These are phyloP conservation scores for Aricia artaxerxes DNA, from an alignment of 2,888 invertebrate species.

Conservation along the genomic window DNA sequence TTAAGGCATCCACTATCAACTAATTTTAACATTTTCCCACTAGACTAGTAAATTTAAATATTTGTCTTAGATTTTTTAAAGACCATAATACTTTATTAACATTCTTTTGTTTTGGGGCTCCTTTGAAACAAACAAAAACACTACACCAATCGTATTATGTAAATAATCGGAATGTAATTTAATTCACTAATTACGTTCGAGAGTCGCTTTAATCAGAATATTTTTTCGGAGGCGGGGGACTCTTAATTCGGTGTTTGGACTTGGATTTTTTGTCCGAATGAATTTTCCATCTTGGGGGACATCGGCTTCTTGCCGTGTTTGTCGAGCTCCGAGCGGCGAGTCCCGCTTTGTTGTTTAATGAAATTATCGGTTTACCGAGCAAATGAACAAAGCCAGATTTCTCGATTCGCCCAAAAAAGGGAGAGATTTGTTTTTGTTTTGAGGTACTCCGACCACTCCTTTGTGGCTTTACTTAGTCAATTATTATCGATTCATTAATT, in stretches of 20 bases:
- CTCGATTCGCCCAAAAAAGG: slow-evolving; percentile 71
- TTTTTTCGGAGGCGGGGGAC: slow-evolving; percentile 45
- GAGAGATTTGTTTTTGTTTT: slow-evolving; percentile 56
- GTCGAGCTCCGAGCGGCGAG: slow-evolving; percentile 57
- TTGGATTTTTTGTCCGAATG: slow-evolving; percentile 74
- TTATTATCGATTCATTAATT: slow-evolving; percentile 79
- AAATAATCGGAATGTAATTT: slow-evolving; percentile 33
- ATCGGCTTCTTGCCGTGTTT: slow-evolving; percentile 79
- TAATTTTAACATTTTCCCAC: too few relatives aligned
- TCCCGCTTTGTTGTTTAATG: slow-evolving; percentile 80
- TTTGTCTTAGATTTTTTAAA: background rate
- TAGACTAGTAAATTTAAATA: too few relatives aligned
- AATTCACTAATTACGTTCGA: slow-evolving; percentile 36
- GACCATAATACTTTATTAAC: background rate
- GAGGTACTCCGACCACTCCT: slow-evolving; percentile 67
- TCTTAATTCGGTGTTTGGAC: slow-evolving; percentile 63
- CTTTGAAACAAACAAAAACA: background rate
- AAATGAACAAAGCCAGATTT: slow-evolving; percentile 81
- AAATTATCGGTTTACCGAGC: slow-evolving; percentile 81
- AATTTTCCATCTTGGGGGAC: slow-evolving; percentile 77
- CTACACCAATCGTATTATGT: slow-evolving; percentile 27
- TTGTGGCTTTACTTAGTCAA: slow-evolving; percentile 78
- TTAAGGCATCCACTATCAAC: too few relatives aligned
- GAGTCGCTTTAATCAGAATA: slow-evolving; percentile 37
- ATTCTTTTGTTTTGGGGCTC: background rate